These are phyloP conservation scores for Sebastes trivittatus DNA, from an alignment of 2,797 vertebrate genomes.

Conservation along the genomic window DNA sequence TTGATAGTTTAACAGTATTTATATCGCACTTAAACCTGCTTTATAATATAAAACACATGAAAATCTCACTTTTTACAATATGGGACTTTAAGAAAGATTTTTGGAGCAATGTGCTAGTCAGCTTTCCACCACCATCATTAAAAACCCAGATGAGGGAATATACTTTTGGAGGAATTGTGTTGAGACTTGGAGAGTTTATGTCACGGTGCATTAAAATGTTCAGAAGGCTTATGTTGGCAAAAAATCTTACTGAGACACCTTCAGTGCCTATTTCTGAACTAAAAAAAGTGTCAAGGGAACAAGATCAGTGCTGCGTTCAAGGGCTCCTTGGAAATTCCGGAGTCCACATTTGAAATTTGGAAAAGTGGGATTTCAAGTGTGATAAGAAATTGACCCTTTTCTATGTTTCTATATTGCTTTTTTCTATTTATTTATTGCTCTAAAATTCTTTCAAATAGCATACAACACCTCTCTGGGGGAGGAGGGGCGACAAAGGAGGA, in stretches of 20 bases:
- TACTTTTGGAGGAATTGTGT: neutral
- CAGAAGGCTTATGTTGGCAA: neutral
- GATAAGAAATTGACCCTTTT: neutral
- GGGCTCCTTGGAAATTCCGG: neutral
- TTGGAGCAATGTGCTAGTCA: neutral
- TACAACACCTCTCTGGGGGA: too few species aligned
- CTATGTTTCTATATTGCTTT: neutral
- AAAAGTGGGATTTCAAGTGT: neutral
- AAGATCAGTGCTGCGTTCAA: conserved; percentile 1
- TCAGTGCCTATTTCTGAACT: neutral
- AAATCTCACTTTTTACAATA: too few species aligned
- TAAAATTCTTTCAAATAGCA: too few species aligned
- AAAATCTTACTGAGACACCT: too few species aligned
- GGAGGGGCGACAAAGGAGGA: too few species aligned
- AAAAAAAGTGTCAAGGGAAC: neutral
- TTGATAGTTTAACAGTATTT: too few species aligned
- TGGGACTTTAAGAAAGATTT: neutral
- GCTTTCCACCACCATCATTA: neutral
- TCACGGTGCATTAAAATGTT: neutral
- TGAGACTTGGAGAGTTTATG: neutral
- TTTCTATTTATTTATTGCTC: too few species aligned
- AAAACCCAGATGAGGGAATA: neutral
- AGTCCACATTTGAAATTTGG: neutral
- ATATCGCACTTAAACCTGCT: too few species aligned
- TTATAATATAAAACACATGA: too few species aligned